phyloP scores from a whole-genome alignment of 2,113 vertebrate species.

The Spilogale gracilis region DNA sequence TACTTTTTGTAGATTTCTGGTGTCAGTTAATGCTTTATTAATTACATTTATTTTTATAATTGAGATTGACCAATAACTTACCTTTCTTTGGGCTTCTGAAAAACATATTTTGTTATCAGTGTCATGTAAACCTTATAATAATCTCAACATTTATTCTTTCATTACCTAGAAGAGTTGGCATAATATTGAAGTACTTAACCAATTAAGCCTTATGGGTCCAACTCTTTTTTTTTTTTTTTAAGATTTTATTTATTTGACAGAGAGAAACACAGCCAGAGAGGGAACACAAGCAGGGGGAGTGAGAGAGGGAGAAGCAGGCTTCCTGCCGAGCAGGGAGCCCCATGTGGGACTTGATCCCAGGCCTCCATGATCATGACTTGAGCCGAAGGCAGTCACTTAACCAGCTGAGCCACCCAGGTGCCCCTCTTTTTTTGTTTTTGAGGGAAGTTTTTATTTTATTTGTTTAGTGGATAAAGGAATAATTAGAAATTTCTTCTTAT shows the following conservation, averaged over 20 bases:
- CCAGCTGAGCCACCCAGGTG: too few relatives aligned
- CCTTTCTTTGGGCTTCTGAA: not conserved
- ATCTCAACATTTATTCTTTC: not conserved
- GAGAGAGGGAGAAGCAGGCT: too few relatives aligned
- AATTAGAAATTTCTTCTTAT: conserved; percentile 30
- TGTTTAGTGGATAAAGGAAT: not conserved
- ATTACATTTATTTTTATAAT: not conserved
- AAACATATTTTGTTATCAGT: not conserved
- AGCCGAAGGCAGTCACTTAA: too few relatives aligned
- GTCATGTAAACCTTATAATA: not conserved
- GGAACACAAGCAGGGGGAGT: too few relatives aligned
- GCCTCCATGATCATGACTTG: too few relatives aligned
- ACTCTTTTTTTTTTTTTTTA: not conserved
- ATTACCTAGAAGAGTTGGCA: not conserved
- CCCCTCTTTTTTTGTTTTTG: not conserved
- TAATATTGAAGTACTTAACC: not conserved
- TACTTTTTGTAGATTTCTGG: not conserved
- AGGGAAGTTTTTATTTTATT: not conserved
- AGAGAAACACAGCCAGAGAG: too few relatives aligned
- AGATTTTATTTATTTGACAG: too few relatives aligned
- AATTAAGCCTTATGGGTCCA: not conserved
- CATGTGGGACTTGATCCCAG: too few relatives aligned
- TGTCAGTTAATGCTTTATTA: not conserved
- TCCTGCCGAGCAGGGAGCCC: too few relatives aligned
- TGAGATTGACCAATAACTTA: not conserved